Evolutionary conservation across 2,888 invertebrate species (phyloP), one percentile per base, ranked within the genome.

Genomic region (Mallateleia sp.): DNA sequence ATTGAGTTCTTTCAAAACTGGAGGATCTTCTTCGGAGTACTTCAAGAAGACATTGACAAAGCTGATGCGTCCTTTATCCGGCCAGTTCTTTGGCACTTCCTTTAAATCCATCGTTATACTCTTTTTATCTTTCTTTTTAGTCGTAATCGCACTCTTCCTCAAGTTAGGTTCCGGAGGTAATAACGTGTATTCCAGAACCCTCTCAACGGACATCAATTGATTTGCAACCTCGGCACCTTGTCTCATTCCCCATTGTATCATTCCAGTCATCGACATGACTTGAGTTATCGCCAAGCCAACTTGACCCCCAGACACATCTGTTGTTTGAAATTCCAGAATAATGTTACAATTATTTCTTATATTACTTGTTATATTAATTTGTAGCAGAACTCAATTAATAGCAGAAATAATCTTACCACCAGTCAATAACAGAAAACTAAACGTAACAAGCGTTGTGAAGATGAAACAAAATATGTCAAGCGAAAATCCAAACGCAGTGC

Each of bases 151-250:
- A 15, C 52, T 74, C 3, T 93, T 92, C 0, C 91, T 88, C 0
- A 94, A 24, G 90, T 94, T 94, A 0, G 91, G 34, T 72, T 97
- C 97, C 0, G 96, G 95, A 2, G 96, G 95, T n/a, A 98, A 95
- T 24, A 96, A 95, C 0, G 97, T 96, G 94, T 99, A 99, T 92
- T 98, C 98, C 11, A 98, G 94, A 0, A 98, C 97, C 89, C 99
- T 96, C 95, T 99, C 98, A 0, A 98, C 98, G 3, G 97, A 97
- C 93, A 97, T 97, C 93, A 98, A 96, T 91, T 97, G 97, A 82
- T 97, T 98, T 7, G 97, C 96, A 75, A 97, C 97, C 95, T 98
- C 98, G 0, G 98, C 98, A 84, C 97, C 96, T 95, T 98, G 98
- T 45, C 98, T 95, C 93, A 98, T 97, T 0, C 98, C 98, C 97